A percentile compares a stretch with the other conserved stretches of the same genome.
Evolutionary conservation across 2,888 invertebrate species (phyloP).

Genomic region (Sinelater perroti): DNA sequence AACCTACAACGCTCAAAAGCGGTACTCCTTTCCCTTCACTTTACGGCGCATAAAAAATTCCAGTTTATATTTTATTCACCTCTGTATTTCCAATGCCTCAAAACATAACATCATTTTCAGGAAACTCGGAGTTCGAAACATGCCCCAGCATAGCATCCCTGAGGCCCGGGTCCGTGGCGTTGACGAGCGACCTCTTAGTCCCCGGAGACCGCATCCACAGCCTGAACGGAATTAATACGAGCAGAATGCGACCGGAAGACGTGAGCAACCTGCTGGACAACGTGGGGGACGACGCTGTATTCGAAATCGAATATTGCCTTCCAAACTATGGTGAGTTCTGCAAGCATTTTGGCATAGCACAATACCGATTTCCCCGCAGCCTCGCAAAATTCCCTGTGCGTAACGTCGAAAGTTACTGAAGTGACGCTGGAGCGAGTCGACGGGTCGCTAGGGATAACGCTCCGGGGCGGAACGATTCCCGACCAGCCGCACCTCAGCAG

Average conservation of each 20-base stretch:
- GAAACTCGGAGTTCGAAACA: conserved; percentile 73
- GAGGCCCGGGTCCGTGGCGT: conserved; percentile 74
- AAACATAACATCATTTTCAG: conserved; percentile 59
- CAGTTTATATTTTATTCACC: no score
- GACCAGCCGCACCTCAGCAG: conserved; percentile 70
- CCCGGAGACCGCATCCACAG: conserved; percentile 83
- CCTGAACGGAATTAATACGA: conserved; percentile 83
- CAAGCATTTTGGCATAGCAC: neutral
- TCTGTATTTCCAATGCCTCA: no score
- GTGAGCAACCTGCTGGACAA: conserved; percentile 78
- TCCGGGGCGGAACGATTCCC: conserved; percentile 81
- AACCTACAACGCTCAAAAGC: no score
- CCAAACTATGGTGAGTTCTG: conserved; percentile 77
- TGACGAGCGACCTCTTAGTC: conserved; percentile 78
- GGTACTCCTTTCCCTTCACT: no score
- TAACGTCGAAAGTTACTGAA: conserved; percentile 80
- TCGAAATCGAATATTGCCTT: conserved; percentile 85
- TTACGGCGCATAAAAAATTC: no score
- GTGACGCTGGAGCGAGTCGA: conserved; percentile 81
- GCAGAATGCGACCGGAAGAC: conserved; percentile 79
- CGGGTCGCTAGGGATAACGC: conserved; percentile 87
- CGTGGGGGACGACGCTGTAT: conserved; percentile 76
- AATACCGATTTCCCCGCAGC: conserved; percentile 59
- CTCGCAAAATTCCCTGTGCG: conserved; percentile 77
- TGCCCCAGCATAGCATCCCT: conserved; percentile 75